Evolutionary conservation across 2,797 vertebrate genomes (phyloP).

Genomic region (Nothura maculosa): DNA sequence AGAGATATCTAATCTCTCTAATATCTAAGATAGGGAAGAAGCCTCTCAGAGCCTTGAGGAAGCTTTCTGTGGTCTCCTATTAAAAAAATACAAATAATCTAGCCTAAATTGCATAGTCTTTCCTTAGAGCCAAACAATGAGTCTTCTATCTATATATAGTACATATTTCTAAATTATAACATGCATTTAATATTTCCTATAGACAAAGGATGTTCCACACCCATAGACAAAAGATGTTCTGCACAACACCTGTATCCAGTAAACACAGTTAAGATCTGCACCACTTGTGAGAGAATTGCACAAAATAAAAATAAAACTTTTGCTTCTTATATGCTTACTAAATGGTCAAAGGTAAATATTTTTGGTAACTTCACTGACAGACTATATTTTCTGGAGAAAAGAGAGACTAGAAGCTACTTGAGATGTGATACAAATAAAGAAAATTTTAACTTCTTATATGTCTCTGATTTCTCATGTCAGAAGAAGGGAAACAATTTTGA

Average conservation of each 20-base stretch:
- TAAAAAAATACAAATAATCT: background rate
- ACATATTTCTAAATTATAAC: background rate
- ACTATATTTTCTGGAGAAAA: conserved; percentile 26
- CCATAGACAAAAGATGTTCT: background rate
- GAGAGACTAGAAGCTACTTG: background rate
- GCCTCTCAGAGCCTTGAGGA: background rate
- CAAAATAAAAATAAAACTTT: background rate
- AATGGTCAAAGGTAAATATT: background rate
- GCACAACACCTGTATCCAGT: background rate
- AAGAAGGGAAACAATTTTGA: background rate
- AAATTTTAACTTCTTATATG: background rate
- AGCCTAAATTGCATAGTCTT: background rate
- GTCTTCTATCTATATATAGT: background rate
- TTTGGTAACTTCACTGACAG: background rate
- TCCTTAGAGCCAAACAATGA: background rate
- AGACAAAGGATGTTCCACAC: background rate
- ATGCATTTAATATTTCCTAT: background rate
- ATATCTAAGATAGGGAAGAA: background rate
- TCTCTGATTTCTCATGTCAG: background rate
- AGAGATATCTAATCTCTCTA: background rate
- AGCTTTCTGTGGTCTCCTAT: background rate
- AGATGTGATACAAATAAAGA: background rate
- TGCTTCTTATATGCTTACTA: background rate
- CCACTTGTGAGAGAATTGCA: background rate
- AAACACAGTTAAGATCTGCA: background rate